phyloP scores from a whole-genome alignment of 2,888 invertebrate genomes.

The Eupithecia insigniata region DNA sequence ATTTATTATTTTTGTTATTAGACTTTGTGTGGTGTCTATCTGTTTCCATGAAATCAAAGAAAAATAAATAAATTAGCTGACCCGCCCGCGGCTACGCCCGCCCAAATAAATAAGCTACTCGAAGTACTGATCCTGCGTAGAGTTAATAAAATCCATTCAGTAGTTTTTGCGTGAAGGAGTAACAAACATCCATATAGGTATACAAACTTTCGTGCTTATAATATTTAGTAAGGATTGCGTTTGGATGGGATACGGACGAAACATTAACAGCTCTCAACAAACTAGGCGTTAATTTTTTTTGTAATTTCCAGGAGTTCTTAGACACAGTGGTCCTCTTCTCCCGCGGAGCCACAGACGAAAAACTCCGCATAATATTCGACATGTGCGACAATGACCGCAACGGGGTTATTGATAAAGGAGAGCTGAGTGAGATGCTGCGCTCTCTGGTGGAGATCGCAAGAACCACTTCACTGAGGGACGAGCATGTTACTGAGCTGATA shows the following conservation, averaged over 20 bases:
- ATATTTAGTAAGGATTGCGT: too few species aligned
- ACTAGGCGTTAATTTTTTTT: neutral
- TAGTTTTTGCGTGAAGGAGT: too few species aligned
- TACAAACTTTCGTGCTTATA: too few species aligned
- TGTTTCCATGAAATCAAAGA: too few species aligned
- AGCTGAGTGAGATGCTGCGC: constrained; percentile 96
- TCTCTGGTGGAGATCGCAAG: constrained; percentile 96
- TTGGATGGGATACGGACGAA: too few species aligned
- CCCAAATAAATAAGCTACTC: too few species aligned
- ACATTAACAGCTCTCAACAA: neutral
- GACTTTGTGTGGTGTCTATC: too few species aligned
- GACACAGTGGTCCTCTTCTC: constrained; percentile 97
- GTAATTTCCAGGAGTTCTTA: constrained; percentile 89
- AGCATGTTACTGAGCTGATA: constrained; percentile 95
- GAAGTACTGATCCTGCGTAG: too few species aligned
- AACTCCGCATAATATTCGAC: constrained; percentile 96
- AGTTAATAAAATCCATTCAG: too few species aligned
- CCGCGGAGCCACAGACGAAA: constrained; percentile 96
- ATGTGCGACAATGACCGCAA: constrained; percentile 98
- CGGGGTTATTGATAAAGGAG: constrained; percentile 96
- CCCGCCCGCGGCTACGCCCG: too few species aligned
- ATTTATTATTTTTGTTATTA: too few species aligned
- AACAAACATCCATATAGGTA: too few species aligned
- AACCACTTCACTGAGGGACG: constrained; percentile 94
- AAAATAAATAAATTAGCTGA: neutral